Evolutionary conservation across 2,888 invertebrate species (phyloP), one percentile per base, ranked within the genome.

Genomic region (Poecilus cupreus): DNA sequence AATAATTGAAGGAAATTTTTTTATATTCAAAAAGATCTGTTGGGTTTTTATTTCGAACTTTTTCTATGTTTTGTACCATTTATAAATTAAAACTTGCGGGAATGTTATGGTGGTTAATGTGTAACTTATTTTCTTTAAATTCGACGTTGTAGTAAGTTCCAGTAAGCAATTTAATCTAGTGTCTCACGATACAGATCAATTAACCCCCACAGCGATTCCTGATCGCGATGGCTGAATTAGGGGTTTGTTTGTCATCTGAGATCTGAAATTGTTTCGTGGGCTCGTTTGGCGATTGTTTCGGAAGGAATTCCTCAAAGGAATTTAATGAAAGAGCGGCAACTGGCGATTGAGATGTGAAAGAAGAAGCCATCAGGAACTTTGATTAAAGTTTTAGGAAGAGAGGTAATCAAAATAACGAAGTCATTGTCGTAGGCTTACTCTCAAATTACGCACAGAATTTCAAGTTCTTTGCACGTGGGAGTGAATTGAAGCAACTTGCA

Each of bases 381-480:
- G 54, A 54, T 54, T 18, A 20, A 54, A 54, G 54, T 54, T 16
- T 49, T 54, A 18, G 32, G 32, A 5, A 20, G 54, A 22, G 22
- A 54, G 54, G 54, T 54, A 54, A 54, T 54, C 20, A 54, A 54
- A 54, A 54, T 54, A 54, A 54, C 54, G 54, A 54, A 10, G 54
- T 54, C 6, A 54, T 54, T 54, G 54, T 54, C 20, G 10, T 54
- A 20, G 54, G 49, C 16, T 18, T 49, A 49, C 16, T 49, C 13
- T 49, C 49, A 49, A 49, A 49, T 49, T 49, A 49, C 32, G 32
- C 5, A 5, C 8, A 32, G 32, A n/a, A n/a, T n/a, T n/a, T n/a
- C 2, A 1, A 32, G 4, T 6, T 32, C 5, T 32, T 32, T 32
- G 43, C 10, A 2, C 1, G 43, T n/a, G 1, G n/a, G n/a, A n/a